Evolutionary conservation across 2,888 invertebrate genomes (phyloP).

Genomic region (Megamerina dolium): DNA sequence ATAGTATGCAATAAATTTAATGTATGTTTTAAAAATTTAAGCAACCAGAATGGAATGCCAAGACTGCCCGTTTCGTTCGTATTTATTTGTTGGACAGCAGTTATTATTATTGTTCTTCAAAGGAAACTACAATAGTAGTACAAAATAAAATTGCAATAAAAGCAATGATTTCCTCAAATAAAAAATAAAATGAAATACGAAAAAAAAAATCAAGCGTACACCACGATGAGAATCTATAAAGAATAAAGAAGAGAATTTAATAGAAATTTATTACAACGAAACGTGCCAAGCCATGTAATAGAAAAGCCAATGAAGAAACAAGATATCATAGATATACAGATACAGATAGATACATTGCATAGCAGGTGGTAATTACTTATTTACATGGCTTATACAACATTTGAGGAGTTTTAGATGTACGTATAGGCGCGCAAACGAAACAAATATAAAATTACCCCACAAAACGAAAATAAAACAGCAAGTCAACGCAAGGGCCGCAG

Average conservation of each 20-base stretch:
- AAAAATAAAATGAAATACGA: not conserved
- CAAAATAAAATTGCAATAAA: conserved; percentile 1
- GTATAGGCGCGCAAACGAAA: too few relatives aligned
- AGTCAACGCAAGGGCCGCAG: not conserved
- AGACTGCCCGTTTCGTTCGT: too few relatives aligned
- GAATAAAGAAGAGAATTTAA: not conserved
- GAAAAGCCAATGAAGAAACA: too few relatives aligned
- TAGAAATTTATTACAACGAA: conserved; percentile 3
- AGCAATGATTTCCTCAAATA: conserved; percentile 1
- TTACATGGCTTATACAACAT: not conserved
- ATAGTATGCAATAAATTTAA: conserved; percentile 11
- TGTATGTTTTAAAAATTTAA: conserved; percentile 14
- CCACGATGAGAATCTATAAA: too few relatives aligned
- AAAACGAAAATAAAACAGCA: too few relatives aligned
- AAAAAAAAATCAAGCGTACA: too few relatives aligned
- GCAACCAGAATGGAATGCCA: too few relatives aligned
- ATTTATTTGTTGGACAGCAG: too few relatives aligned
- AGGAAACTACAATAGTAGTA: too few relatives aligned
- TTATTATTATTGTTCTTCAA: not conserved
- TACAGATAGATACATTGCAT: too few relatives aligned
- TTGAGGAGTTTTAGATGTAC: not conserved
- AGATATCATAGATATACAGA: too few relatives aligned
- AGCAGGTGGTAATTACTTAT: conserved; percentile 4
- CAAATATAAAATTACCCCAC: not conserved
- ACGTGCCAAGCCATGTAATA: not conserved